These are phyloP conservation scores for Verasper variegatus DNA, from an alignment of 2,113 vertebrate species.

Conservation along the genomic window DNA sequence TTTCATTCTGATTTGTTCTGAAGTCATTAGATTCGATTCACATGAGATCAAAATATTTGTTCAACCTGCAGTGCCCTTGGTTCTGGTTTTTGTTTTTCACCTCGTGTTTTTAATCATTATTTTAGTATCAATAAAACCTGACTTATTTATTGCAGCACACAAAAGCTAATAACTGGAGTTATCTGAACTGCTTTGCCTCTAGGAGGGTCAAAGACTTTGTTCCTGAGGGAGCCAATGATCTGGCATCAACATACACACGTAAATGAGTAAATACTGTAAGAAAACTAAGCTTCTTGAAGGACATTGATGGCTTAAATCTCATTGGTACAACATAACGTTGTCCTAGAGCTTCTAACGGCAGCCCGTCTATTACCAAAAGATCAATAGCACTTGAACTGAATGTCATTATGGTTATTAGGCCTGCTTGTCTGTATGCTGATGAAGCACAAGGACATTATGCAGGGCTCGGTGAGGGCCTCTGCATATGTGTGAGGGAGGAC, in stretches of 20 bases:
- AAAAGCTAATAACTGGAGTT: neutral
- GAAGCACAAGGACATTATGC: conserved; percentile 70
- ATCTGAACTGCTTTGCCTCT: neutral
- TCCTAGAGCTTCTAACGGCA: conserved; percentile 42
- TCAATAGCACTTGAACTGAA: conserved; percentile 77
- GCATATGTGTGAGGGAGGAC: conserved; percentile 30
- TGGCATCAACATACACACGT: neutral
- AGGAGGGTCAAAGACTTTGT: conserved; percentile 4
- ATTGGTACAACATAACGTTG: conserved; percentile 34
- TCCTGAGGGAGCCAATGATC: neutral
- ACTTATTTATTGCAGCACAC: neutral
- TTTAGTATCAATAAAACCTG: neutral
- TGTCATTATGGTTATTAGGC: conserved; percentile 73
- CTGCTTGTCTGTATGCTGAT: conserved; percentile 65
- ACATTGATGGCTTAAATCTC: conserved; percentile 43
- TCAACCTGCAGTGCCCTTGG: neutral
- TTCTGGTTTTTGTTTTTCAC: neutral
- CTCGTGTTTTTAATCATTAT: neutral
- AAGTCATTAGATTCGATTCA: neutral
- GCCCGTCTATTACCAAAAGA: conserved; percentile 62
- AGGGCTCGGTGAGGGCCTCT: conserved; percentile 19
- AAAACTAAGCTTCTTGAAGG: conserved; percentile 36
- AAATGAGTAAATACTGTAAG: conserved; percentile 22
- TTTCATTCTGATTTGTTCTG: too few species aligned
- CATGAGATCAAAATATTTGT: too few species aligned